phyloP scores from a whole-genome alignment of 2,113 vertebrate species.

The Eulacestoma nigropectus region DNA sequence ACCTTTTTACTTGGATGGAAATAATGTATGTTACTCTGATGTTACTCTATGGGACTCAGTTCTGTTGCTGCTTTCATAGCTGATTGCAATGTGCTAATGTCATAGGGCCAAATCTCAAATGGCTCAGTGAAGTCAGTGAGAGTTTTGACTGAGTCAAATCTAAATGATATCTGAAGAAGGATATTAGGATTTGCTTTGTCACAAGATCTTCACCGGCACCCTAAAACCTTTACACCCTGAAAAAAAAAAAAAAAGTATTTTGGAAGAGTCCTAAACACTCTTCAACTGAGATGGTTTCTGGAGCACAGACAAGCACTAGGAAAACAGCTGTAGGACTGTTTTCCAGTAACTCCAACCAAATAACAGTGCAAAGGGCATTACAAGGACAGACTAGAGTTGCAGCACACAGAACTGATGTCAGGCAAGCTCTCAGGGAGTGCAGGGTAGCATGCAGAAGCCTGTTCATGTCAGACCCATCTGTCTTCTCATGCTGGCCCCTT shows the following conservation, averaged over 20 bases:
- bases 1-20: constrained; percentile 31
- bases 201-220: background rate
- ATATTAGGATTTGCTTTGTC: background rate
- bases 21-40: background rate
- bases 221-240: background rate
- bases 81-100: background rate
- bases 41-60: background rate
- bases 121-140: background rate
- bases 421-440: background rate
- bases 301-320: background rate
- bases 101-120: background rate
- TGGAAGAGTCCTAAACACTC: background rate
- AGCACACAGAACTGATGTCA: background rate
- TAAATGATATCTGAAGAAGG: background rate
- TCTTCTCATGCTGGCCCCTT: background rate
- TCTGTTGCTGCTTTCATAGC: constrained; percentile 7
- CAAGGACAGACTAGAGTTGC: background rate
- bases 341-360: background rate
- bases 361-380: background rate
- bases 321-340: background rate
- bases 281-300: background rate
- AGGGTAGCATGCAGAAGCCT: background rate
- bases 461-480: accelerated
- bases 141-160: background rate
- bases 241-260: background rate